Percentiles rank a stretch among this genome's conserved stretches.
These are phyloP conservation scores for Eulemur albifrons DNA, from an alignment of 2,797 vertebrate genomes.

Conservation along the genomic window DNA sequence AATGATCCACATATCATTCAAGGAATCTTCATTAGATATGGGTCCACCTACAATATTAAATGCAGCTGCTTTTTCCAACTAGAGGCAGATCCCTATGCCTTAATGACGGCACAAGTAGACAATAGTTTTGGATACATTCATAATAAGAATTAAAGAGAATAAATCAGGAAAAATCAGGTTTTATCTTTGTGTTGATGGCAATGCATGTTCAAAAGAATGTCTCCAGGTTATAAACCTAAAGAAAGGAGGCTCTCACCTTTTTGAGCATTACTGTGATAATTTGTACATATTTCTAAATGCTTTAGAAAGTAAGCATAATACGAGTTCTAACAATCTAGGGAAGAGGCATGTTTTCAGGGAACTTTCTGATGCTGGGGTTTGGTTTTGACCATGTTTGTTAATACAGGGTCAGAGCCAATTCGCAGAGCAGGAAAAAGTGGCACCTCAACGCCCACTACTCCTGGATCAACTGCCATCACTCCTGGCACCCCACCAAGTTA, in stretches of 20 bases:
- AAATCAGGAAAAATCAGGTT: background rate
- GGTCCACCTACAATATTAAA: background rate
- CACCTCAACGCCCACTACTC: slow-evolving; percentile 94
- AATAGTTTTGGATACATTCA: background rate
- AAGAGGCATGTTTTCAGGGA: background rate
- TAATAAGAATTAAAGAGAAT: background rate
- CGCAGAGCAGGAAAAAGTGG: slow-evolving; percentile 94
- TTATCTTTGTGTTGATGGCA: background rate
- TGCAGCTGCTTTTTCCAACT: background rate
- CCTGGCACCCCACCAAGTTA: slow-evolving; percentile 95
- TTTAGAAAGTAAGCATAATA: background rate
- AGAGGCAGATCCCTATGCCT: background rate
- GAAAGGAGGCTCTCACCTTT: background rate
- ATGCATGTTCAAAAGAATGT: background rate
- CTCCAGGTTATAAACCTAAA: background rate
- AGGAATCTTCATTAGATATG: background rate
- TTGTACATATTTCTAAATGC: background rate
- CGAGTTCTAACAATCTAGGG: background rate
- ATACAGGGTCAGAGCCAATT: slow-evolving; percentile 90
- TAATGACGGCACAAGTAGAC: background rate
- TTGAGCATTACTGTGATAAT: background rate
- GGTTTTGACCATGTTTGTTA: background rate
- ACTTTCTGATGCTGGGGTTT: background rate
- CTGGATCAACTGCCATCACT: slow-evolving; percentile 94
- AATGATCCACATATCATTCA: background rate